Evolutionary conservation across 1,140 invertebrate species (phyloP).

Genomic region (Drosophila orena): DNA sequence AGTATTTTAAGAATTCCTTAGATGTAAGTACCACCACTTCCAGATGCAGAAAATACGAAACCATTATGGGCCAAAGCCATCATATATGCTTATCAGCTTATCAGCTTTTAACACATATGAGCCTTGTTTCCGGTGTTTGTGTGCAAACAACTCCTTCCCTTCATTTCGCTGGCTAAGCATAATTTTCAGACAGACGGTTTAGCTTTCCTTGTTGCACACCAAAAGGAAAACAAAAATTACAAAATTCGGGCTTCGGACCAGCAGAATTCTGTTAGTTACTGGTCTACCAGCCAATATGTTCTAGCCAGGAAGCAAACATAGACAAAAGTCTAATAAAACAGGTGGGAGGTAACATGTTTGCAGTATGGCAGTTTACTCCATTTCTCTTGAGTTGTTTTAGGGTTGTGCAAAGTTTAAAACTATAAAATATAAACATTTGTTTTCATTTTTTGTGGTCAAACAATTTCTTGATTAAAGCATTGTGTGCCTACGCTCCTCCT

Average conservation of each 20-base stretch:
- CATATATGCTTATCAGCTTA: constrained; percentile 7
- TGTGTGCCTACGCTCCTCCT: too few species aligned
- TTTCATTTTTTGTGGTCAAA: too few species aligned
- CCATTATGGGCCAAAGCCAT: not conserved
- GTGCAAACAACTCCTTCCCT: constrained; percentile 19
- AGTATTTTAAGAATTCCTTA: not conserved
- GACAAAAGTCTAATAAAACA: constrained; percentile 13
- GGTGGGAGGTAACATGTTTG: not conserved
- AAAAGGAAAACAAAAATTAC: constrained; percentile 21
- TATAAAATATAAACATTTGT: too few species aligned
- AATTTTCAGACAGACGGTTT: constrained; percentile 41
- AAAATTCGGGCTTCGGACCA: constrained; percentile 27
- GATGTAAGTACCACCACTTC: not conserved
- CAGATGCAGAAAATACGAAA: constrained; percentile 1
- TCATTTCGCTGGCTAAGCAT: constrained; percentile 39
- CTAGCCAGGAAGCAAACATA: constrained; percentile 14
- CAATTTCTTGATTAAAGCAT: too few species aligned
- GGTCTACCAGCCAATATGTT: constrained; percentile 3
- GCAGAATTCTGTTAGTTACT: constrained; percentile 23
- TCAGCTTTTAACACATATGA: constrained; percentile 17
- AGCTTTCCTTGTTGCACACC: constrained; percentile 18
- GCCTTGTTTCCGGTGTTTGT: constrained; percentile 12
- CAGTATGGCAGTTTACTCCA: too few species aligned
- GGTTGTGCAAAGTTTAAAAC: too few species aligned
- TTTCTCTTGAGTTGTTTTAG: too few species aligned